Evolutionary conservation across 23 tunicate species (phyloP).

Genomic region (Styela plicata): DNA sequence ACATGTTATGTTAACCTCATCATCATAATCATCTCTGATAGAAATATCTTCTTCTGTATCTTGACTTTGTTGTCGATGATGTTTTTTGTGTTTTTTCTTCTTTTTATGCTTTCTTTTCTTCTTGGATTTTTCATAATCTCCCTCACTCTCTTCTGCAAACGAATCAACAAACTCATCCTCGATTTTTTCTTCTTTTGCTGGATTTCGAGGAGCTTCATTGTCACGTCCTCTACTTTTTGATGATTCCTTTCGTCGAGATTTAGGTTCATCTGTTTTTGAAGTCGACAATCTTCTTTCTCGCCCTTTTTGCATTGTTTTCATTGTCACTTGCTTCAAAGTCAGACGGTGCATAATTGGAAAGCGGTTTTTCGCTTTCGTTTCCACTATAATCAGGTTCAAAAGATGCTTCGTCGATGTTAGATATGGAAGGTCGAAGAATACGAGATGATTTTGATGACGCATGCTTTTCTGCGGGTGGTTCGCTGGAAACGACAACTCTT

Average conservation of each 20-base stretch:
- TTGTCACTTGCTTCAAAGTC: constrained; percentile 12
- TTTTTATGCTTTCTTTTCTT: constrained; percentile 22
- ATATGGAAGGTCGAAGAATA: constrained; percentile 2
- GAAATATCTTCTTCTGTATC: constrained; percentile 3
- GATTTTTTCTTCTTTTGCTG: not conserved
- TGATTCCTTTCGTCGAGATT: not conserved
- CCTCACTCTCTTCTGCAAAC: constrained; percentile 2
- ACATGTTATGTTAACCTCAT: not conserved
- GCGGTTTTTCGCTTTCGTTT: constrained; percentile 18
- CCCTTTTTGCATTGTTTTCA: not conserved
- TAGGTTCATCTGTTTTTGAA: not conserved
- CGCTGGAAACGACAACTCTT: constrained; percentile 25
- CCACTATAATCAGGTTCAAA: constrained; percentile 27
- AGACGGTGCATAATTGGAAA: constrained; percentile 29
- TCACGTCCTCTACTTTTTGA: not conserved
- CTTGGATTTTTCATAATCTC: not conserved
- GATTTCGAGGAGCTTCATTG: not conserved
- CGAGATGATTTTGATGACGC: not conserved
- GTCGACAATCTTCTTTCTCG: not conserved
- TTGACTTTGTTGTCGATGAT: not conserved
- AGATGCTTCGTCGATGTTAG: constrained; percentile 25
- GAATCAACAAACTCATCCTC: not conserved
- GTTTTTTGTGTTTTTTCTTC: constrained; percentile 27
- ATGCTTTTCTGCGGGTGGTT: not conserved
- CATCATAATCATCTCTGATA: not conserved